Evolutionary conservation across 1,140 invertebrate species (phyloP), one percentile per base, ranked within the genome.

Genomic region (Drosophila nigromelanica): DNA sequence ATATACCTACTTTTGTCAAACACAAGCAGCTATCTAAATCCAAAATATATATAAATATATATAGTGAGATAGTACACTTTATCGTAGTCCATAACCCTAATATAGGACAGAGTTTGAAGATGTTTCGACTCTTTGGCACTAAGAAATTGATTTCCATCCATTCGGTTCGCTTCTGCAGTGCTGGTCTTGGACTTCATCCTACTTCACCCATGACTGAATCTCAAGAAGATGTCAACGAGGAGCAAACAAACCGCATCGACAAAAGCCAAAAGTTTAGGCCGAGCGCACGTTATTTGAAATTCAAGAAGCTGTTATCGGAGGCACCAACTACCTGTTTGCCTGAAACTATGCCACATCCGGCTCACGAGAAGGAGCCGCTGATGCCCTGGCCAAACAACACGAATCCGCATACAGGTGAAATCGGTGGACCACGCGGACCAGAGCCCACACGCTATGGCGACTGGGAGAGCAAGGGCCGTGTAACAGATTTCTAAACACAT

Each of bases 361-460:
- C 67, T 2, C 76, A 82, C 27, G 78, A 76, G 15, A 50, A 60
- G 68, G 82, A 86, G 40, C 83, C 76, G 3, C 27, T 82, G 14
- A 4, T 11, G 21, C 67, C 67, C 2, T 89, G 82, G 82, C 78
- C 82, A 5, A 94, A 99, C 92, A 95, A 96, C 81, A 95, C 92
- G 3, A 99, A 99, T 93, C 98, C 98, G 8, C 77, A 95, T 68
- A 99, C 98, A 27, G 98, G 89, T n/a, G 89, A 92, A 66, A 73
- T 90, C 47, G 97, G 97, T 68, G 99, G 99, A 8, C 99, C 99
- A 5, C 94, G 94, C 83, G 99, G 99, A 15, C 99, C 98, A 1
- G 99, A 99, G 93, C 99, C 99, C 33, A 99, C 99, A 37, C 94
- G 99, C 79, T 99, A 99, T 93, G 99, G 98, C 2, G 99, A 99